Evolutionary conservation across 2,888 invertebrate genomes (phyloP).

Genomic region (Habroteleia sp.): DNA sequence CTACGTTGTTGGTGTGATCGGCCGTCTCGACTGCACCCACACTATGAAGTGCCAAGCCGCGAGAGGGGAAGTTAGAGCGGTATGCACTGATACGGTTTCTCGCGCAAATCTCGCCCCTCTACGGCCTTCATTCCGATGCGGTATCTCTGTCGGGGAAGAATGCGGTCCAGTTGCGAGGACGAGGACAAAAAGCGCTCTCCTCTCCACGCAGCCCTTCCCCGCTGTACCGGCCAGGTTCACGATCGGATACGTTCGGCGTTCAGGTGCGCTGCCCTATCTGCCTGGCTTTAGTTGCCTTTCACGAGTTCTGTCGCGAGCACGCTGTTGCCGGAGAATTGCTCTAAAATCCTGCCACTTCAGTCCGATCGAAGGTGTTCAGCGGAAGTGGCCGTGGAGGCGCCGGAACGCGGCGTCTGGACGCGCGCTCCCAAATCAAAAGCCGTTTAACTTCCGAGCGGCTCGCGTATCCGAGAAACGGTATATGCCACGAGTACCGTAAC

Average conservation of each 20-base stretch:
- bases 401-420: constrained; percentile 1
- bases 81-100: constrained; percentile 36
- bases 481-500: constrained; percentile 59
- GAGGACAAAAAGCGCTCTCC: constrained; percentile 1
- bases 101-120: constrained; percentile 33
- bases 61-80: constrained; percentile 2
- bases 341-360: constrained; percentile 23
- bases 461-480: constrained; percentile 35
- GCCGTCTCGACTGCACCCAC: constrained; percentile 42
- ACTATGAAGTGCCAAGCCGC: background rate
- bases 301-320: constrained; percentile 70
- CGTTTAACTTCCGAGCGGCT: no score
- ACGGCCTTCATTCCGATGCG: background rate
- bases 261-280: constrained; percentile 64
- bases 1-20: constrained; percentile 1
- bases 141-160: background rate
- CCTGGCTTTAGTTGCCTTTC: constrained; percentile 72
- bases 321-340: constrained; percentile 22
- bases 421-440: no score
- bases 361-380: constrained; percentile 14
- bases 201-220: constrained; percentile 13
- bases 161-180: background rate
- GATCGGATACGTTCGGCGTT: constrained; percentile 35
- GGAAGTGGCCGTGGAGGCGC: constrained; percentile 8
- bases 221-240: constrained; percentile 38